Evolutionary conservation across 2,888 invertebrate species (phyloP).

Genomic region (Heliconius erato): DNA sequence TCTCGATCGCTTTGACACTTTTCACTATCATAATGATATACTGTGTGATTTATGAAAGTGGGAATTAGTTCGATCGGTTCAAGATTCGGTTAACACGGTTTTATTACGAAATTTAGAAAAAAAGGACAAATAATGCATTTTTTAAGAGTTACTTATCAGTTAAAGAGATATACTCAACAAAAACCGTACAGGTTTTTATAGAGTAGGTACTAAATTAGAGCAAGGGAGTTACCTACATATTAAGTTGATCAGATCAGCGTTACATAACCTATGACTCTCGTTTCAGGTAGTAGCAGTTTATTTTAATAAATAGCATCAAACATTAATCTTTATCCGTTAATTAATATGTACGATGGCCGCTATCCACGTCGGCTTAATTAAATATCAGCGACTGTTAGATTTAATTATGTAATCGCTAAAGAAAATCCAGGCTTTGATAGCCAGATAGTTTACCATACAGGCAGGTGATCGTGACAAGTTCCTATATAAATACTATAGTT

Average conservation of each 20-base stretch:
- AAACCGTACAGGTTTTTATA: too few relatives aligned
- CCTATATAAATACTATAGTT: constrained; percentile 11
- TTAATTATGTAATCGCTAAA: constrained; percentile 55
- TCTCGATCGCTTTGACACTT: constrained; percentile 50
- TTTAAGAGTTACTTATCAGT: too few relatives aligned
- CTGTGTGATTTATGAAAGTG: constrained; percentile 37
- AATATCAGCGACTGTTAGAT: constrained; percentile 52
- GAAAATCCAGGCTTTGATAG: constrained; percentile 47
- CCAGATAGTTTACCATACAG: constrained; percentile 43
- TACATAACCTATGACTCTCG: background rate
- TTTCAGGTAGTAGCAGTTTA: constrained; percentile 25
- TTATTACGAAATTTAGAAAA: too few relatives aligned
- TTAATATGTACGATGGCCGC: constrained; percentile 49
- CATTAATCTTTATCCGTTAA: constrained; percentile 41
- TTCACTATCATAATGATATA: constrained; percentile 48
- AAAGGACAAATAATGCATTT: too few relatives aligned
- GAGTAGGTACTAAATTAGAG: background rate
- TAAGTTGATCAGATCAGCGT: background rate
- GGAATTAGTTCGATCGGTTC: background rate
- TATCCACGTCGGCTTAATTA: constrained; percentile 53
- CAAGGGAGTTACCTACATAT: background rate
- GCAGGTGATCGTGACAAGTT: constrained; percentile 44
- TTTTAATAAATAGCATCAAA: constrained; percentile 36
- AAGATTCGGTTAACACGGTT: background rate
- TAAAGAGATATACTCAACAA: background rate